Evolutionary conservation across 2,888 invertebrate genomes (phyloP).

Genomic region (Scelioninae gen. 2): DNA sequence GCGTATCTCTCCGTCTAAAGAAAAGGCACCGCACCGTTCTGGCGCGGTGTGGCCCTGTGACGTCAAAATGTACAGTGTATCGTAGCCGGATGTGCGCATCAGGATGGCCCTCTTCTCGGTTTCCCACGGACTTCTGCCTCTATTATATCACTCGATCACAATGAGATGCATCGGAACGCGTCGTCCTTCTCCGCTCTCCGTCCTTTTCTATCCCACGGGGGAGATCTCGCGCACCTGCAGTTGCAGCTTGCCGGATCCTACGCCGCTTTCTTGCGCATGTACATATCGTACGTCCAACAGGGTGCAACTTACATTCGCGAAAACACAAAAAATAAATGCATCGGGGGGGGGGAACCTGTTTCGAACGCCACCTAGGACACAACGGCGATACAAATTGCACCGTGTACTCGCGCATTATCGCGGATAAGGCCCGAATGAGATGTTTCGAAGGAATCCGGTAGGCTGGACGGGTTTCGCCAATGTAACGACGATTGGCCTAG

Average conservation of each 20-base stretch:
- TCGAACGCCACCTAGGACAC: constrained; percentile 34
- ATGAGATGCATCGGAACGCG: constrained; percentile 70
- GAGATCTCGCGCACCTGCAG: constrained; percentile 70
- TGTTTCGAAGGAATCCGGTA: constrained; percentile 29
- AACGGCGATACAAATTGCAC: constrained; percentile 29
- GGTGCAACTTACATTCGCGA: constrained; percentile 48
- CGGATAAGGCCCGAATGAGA: constrained; percentile 34
- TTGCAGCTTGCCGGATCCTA: constrained; percentile 67
- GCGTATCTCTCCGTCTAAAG: constrained; percentile 46
- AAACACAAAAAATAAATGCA: constrained; percentile 28
- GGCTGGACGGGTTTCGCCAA: constrained; percentile 3
- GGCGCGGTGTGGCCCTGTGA: constrained; percentile 59
- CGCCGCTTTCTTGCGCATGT: constrained; percentile 20
- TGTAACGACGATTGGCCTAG: constrained; percentile 15
- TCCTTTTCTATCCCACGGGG: constrained; percentile 56
- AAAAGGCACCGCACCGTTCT: constrained; percentile 48
- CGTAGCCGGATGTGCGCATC: constrained; percentile 71
- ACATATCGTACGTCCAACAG: constrained; percentile 34
- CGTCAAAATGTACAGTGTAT: constrained; percentile 67
- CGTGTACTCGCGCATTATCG: constrained; percentile 40
- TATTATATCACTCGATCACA: constrained; percentile 74
- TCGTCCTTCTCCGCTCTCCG: constrained; percentile 35
- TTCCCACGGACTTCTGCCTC: constrained; percentile 73
- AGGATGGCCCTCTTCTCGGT: constrained; percentile 70
- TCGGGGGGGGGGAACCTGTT: constrained; percentile 33